Evolutionary conservation across 2,113 vertebrate species (phyloP), one percentile per base, ranked within the genome.

Genomic region (Platysternon megacephalum): DNA sequence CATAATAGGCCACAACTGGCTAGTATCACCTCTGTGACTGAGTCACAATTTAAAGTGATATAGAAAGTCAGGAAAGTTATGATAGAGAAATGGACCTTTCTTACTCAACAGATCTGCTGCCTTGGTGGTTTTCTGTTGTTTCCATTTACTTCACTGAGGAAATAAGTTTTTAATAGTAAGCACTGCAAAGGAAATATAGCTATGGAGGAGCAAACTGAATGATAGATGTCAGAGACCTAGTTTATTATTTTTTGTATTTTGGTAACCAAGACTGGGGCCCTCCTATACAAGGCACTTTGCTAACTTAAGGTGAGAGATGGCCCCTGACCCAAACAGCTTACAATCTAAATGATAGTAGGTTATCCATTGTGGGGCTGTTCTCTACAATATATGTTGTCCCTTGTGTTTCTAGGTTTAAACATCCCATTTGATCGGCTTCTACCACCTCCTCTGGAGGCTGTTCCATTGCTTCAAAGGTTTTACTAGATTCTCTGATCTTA

Each of bases 61-160:
- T 29, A 58, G 56, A 58, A 58, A 13, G 5, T 58, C 49, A 87
- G 52, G 44, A 55, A 82, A 65, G 86, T 89, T 82, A 4, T 22
- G 26, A 11, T 76, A 42, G 1, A 14, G 89, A 89, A 89, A 35
- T 3, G 35, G 46, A 0, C 76, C 1, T 3, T 80, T 72, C 35
- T 46, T 35, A 3, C 2, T 26, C 22, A 84, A 21, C 32, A 32
- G 3, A 55, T 85, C 32, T 4, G 65, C 81, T 1, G 2, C 29
- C 35, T 82, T 1, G 0, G 8, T 35, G 46, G 28, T 29, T 0
- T 0, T 9, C 14, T 91, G 24, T 11, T 87, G 26, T 78, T 46
- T 78, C 11, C 39, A 22, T 39, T 78, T 78, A 46, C 11, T 46
- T 46, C 13, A 46, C 6, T 46, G 24, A 78, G 39, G 26, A 46